These are phyloP conservation scores for Pandemis corylana DNA, from an alignment of 2,888 invertebrate species.

Conservation along the genomic window DNA sequence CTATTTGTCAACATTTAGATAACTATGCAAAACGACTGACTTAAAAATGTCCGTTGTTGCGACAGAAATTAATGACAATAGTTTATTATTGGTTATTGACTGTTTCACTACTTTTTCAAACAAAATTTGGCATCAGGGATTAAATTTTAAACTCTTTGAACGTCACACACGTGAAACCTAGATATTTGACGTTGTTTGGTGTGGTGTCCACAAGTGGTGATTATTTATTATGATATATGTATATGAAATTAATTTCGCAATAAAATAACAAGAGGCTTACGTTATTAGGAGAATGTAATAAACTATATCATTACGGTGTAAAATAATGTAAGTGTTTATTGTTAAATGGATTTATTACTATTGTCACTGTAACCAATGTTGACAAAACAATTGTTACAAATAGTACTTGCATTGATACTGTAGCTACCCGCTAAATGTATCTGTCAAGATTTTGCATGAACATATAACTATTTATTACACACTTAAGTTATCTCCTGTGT, in stretches of 20 bases:
- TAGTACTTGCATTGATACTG: not conserved
- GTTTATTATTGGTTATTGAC: too few species aligned
- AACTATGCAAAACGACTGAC: too few species aligned
- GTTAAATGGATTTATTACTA: constrained; percentile 21
- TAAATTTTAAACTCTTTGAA: too few species aligned
- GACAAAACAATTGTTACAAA: not conserved
- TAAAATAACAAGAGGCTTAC: not conserved
- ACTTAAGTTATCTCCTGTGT: too few species aligned
- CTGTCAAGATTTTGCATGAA: not conserved
- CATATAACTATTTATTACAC: not conserved
- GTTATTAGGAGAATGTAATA: not conserved
- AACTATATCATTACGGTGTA: constrained; percentile 8
- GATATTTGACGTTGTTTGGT: not conserved
- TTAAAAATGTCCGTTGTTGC: too few species aligned
- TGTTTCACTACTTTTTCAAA: too few species aligned
- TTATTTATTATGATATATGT: not conserved
- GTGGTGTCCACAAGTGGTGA: not conserved
- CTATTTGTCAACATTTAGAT: too few species aligned
- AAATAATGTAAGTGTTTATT: constrained; percentile 14
- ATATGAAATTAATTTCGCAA: not conserved
- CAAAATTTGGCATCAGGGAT: too few species aligned
- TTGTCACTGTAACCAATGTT: constrained; percentile 8
- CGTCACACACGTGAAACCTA: too few species aligned
- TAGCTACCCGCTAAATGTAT: not conserved
- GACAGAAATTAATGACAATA: too few species aligned